These are phyloP conservation scores for Nematolebias whitei DNA, from an alignment of 2,113 vertebrate genomes.

Conservation along the genomic window DNA sequence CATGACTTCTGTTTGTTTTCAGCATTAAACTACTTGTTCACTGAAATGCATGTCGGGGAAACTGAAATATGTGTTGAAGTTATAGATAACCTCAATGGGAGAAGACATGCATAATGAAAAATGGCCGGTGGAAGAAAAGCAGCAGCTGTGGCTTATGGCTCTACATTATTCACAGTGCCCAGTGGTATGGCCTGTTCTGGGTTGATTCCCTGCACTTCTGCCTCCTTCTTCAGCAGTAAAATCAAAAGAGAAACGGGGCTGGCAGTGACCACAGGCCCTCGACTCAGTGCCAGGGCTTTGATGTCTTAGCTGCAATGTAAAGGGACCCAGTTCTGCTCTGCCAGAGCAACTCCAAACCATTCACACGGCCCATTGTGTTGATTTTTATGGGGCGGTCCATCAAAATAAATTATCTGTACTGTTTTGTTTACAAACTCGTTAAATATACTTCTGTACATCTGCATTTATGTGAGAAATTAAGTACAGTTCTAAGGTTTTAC, in stretches of 20 bases:
- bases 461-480: not conserved
- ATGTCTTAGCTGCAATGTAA: conserved; percentile 44
- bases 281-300: conserved; percentile 61
- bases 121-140: conserved; percentile 43
- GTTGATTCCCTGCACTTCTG: conserved; percentile 27
- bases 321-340: conserved; percentile 27
- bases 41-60: conserved; percentile 25
- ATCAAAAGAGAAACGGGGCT: conserved; percentile 64
- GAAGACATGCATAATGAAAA: conserved; percentile 68
- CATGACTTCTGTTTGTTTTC: not conserved
- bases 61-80: conserved; percentile 28
- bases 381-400: not conserved
- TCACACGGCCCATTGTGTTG: conserved; percentile 15
- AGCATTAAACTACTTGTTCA: conserved; percentile 11
- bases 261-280: conserved; percentile 45
- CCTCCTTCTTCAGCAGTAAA: conserved; percentile 38
- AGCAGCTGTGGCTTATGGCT: conserved; percentile 57
- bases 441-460: not conserved
- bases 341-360: conserved; percentile 30
- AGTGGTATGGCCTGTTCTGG: conserved; percentile 51
- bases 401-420: conserved; percentile 3
- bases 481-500: not conserved
- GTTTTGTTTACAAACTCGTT: conserved; percentile 17
- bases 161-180: conserved; percentile 71
- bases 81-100: conserved; percentile 52